phyloP scores from a whole-genome alignment of 92 coral and sea anemone species.

The Phenganax subtilis region DNA sequence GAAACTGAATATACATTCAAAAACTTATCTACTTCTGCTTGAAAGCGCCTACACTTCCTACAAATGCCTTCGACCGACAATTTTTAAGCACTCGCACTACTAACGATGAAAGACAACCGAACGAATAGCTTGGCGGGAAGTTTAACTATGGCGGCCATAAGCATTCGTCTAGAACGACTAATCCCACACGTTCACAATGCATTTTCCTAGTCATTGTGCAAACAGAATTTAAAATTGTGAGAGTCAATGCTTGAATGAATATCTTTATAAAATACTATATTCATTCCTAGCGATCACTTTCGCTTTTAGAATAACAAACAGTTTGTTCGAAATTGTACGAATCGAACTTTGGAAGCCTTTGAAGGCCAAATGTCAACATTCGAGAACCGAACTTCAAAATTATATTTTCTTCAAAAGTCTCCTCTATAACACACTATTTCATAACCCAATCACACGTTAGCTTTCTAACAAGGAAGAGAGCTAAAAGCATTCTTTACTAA shows the following conservation, averaged over 20 bases:
- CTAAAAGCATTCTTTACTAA: neutral
- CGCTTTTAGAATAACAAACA: neutral
- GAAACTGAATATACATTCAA: neutral
- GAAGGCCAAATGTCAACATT: conserved; percentile 22
- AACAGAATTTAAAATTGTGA: conserved; percentile 16
- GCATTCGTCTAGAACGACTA: conserved; percentile 17
- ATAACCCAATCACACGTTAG: neutral
- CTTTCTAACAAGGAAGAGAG: neutral
- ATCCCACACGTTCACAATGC: conserved; percentile 15
- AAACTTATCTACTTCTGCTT: conserved; percentile 1
- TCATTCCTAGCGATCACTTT: neutral
- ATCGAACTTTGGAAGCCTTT: neutral
- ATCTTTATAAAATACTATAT: neutral
- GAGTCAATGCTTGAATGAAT: conserved; percentile 22
- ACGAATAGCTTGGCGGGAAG: conserved; percentile 32
- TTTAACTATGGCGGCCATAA: conserved; percentile 22
- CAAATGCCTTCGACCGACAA: neutral
- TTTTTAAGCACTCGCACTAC: neutral
- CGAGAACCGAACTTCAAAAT: conserved; percentile 5
- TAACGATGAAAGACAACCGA: conserved; percentile 22
- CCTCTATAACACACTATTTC: neutral
- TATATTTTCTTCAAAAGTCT: neutral
- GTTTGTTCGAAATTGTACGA: neutral
- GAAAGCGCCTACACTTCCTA: conserved; percentile 4
- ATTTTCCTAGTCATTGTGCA: conserved; percentile 15